Evolutionary conservation across 37 sponge, comb jelly and placozoan genomes (phyloP).

Genomic region (Ephydatia muelleri): DNA sequence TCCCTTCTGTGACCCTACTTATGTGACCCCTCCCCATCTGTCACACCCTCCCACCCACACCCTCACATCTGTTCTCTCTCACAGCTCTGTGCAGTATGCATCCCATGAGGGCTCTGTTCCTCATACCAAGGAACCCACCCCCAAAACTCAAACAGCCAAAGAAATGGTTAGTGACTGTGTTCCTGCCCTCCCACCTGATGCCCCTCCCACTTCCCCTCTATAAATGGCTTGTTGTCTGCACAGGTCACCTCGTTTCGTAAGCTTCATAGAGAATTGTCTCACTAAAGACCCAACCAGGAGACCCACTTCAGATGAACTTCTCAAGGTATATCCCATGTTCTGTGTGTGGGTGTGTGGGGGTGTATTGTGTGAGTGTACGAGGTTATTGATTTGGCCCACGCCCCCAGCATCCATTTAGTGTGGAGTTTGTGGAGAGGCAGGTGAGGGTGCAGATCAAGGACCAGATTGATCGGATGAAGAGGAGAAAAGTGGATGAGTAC

Average conservation of each 20-base stretch:
- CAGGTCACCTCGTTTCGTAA: conserved; percentile 69
- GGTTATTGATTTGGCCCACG: neutral
- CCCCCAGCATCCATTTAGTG: conserved; percentile 49
- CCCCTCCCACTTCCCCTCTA: no score
- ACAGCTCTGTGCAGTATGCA: conserved; percentile 96
- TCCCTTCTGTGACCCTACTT: neutral
- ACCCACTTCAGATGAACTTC: conserved; percentile 88
- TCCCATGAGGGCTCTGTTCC: conserved; percentile 97
- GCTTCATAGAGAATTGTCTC: conserved; percentile 86
- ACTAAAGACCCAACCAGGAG: conserved; percentile 81
- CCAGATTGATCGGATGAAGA: conserved; percentile 84
- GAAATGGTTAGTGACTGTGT: conserved; percentile 71
- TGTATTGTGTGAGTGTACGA: neutral
- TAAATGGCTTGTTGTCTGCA: no score
- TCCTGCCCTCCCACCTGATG: no score
- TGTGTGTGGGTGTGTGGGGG: neutral
- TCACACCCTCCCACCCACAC: neutral
- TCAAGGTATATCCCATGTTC: no score
- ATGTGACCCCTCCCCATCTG: neutral
- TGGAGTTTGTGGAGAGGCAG: conserved; percentile 68
- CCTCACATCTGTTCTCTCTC: neutral
- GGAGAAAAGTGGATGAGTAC: conserved; percentile 49
- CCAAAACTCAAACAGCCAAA: conserved; percentile 88
- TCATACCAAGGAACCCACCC: conserved; percentile 93
- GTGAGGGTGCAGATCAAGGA: conserved; percentile 80